Evolutionary conservation across 37 sponge, comb jelly and placozoan species (phyloP).

Genomic region (Diacarnus erythraeanus): DNA sequence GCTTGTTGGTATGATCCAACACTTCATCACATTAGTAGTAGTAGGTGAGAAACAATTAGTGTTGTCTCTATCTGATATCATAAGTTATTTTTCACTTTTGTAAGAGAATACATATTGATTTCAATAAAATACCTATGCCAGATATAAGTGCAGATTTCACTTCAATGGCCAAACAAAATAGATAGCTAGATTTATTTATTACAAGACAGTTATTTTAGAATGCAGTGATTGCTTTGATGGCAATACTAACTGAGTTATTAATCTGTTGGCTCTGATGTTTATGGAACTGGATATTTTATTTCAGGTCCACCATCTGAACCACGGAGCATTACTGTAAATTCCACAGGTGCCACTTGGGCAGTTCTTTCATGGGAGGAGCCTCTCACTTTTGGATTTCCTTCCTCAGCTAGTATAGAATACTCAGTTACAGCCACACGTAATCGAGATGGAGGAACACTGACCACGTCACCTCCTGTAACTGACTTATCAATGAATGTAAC

Average conservation of each 20-base stretch:
- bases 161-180: too few relatives aligned
- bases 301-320: constrained; percentile 20
- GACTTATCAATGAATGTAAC: not conserved
- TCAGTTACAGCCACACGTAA: not conserved
- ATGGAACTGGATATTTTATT: not conserved
- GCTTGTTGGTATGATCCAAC: not conserved
- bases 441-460: not conserved
- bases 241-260: too few relatives aligned
- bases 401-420: not conserved
- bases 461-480: not conserved
- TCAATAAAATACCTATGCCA: too few relatives aligned
- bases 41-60: constrained; percentile 15
- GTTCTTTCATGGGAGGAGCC: constrained; percentile 9
- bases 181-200: too few relatives aligned
- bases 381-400: not conserved
- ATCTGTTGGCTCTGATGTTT: not conserved
- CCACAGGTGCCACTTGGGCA: constrained; percentile 13
- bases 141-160: too few relatives aligned
- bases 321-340: not conserved
- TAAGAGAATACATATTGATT: too few relatives aligned
- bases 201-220: too few relatives aligned
- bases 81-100: not conserved
- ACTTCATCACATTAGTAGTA: not conserved
- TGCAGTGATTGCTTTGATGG: not conserved
- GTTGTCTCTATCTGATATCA: not conserved